These are phyloP conservation scores for Dysidea cf. avara DNA, from an alignment of 37 sponge, comb jelly and placozoan genomes.

Conservation along the genomic window DNA sequence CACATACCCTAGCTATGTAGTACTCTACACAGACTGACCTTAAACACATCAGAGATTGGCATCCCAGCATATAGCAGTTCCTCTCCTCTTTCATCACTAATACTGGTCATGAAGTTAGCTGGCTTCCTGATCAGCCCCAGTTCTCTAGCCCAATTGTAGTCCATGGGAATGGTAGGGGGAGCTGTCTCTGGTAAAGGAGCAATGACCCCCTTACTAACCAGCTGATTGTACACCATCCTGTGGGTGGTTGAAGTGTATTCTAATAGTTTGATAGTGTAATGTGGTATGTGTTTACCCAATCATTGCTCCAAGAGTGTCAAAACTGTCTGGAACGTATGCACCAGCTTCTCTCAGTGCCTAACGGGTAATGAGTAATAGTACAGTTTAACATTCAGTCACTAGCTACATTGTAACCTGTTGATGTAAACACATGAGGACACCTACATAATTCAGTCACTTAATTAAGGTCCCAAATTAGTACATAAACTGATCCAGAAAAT, in stretches of 20 bases:
- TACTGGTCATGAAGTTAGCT: slow-evolving; percentile 89
- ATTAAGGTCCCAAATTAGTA: no score
- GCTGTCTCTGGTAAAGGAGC: slow-evolving; percentile 80
- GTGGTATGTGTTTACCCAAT: no score
- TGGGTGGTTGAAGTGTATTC: background rate
- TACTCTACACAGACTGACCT: no score
- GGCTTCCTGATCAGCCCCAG: slow-evolving; percentile 93
- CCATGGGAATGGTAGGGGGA: slow-evolving; percentile 95
- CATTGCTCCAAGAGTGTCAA: slow-evolving; percentile 79
- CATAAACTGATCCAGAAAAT: no score
- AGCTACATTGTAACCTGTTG: no score
- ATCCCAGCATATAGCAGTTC: slow-evolving; percentile 97
- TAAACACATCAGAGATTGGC: slow-evolving; percentile 95
- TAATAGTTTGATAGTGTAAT: no score
- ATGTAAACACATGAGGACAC: no score
- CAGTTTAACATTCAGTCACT: no score
- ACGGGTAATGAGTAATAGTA: no score
- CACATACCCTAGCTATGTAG: no score
- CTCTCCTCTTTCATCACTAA: slow-evolving; percentile 96
- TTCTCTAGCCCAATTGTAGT: slow-evolving; percentile 97
- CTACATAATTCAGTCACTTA: no score
- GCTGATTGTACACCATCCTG: slow-evolving; percentile 87
- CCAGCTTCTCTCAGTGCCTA: slow-evolving; percentile 85
- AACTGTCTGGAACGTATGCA: slow-evolving; percentile 90
- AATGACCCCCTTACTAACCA: slow-evolving; percentile 69